These are phyloP conservation scores for Eupithecia subumbrata DNA, from an alignment of 2,888 invertebrate genomes.

Conservation along the genomic window DNA sequence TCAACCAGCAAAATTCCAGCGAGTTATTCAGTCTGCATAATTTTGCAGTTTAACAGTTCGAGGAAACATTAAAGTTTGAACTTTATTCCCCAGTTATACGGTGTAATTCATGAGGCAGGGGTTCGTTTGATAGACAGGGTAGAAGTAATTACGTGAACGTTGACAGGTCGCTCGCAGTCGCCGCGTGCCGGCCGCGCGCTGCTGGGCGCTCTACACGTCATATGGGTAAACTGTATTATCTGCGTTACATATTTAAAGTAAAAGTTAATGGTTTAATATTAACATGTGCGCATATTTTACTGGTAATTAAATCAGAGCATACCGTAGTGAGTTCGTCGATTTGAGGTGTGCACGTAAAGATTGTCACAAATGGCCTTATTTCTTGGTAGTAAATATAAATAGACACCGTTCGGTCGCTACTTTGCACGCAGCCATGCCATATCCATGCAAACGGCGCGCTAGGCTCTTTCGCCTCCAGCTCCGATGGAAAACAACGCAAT, in stretches of 20 bases:
- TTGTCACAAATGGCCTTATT: neutral
- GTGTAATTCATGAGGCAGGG: neutral
- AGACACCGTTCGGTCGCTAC: neutral
- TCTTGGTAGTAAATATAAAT: neutral
- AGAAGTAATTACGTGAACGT: slow-evolving; percentile 7
- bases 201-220: neutral
- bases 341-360: neutral
- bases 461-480: neutral
- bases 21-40: slow-evolving; percentile 9
- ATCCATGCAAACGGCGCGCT: neutral
- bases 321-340: neutral
- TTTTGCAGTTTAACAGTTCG: slow-evolving; percentile 2
- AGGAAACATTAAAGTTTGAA: neutral
- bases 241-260: neutral
- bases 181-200: neutral
- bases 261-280: neutral
- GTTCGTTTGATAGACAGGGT: slow-evolving; percentile 5
- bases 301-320: neutral
- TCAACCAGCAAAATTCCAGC: slow-evolving; percentile 1
- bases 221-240: neutral
- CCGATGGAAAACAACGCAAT: slow-evolving; percentile 18
- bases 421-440: neutral
- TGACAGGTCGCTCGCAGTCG: slow-evolving; percentile 1
- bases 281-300: neutral
- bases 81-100: neutral